Conservation (phyloP, 2,797 vertebrate genomes). For the Ispidina lecontei region DNA sequence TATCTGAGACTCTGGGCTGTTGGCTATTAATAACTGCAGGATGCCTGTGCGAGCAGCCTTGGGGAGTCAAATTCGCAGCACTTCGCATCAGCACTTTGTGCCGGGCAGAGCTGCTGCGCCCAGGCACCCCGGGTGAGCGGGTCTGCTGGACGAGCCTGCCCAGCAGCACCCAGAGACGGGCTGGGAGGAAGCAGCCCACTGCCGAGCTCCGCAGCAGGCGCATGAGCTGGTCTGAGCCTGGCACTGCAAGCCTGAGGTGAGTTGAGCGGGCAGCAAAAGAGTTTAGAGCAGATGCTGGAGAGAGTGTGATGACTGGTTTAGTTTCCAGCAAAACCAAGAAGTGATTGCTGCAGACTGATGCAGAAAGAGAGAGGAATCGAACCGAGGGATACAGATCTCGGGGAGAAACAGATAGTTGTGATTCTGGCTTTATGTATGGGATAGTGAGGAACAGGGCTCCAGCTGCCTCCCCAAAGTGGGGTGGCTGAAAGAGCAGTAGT, state of each 20-base stretch:
- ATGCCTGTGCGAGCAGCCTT: constrained; percentile 89
- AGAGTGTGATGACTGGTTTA: neutral
- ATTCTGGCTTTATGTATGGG: neutral
- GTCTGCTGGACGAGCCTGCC: constrained; percentile 25
- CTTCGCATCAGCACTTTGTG: constrained; percentile 79
- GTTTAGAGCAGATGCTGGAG: neutral
- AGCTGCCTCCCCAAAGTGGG: neutral
- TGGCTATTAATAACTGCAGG: constrained; percentile 89
- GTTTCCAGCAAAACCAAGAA: neutral
- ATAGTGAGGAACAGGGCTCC: neutral
- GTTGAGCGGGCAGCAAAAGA: constrained; percentile 1
- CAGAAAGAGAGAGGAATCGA: neutral
- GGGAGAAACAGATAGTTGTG: neutral
- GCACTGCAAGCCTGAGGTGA: constrained; percentile 61
- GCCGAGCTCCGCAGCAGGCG: neutral
- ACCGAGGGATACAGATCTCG: neutral
- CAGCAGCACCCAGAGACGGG: constrained; percentile 2
- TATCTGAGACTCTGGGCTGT: constrained; percentile 74
- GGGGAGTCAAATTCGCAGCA: constrained; percentile 86
- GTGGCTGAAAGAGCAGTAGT: neutral
- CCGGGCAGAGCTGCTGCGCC: constrained; percentile 75
- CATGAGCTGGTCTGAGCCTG: constrained; percentile 8
- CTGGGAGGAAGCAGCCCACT: constrained; percentile 16
- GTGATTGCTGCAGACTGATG: neutral
- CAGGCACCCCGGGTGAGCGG: constrained; percentile 17